Evolutionary conservation across 2,113 vertebrate species (phyloP).

Genomic region (Capreolus pygargus): DNA sequence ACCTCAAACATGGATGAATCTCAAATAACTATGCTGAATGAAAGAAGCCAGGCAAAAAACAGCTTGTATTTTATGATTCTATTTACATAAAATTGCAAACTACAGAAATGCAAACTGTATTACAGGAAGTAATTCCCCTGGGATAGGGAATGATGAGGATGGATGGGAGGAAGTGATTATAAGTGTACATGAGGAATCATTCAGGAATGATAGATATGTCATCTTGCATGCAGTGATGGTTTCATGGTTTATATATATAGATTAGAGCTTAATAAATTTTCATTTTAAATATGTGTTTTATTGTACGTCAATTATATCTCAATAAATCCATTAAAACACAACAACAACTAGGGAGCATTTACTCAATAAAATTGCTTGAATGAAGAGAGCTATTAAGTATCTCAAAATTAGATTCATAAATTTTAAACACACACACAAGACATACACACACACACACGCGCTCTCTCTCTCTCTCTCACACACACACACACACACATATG

Average conservation of each 20-base stretch:
- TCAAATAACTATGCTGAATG: not conserved
- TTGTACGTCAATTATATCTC: not conserved
- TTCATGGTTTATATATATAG: not conserved
- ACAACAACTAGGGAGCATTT: not conserved
- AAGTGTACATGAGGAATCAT: not conserved
- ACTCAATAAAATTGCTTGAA: not conserved
- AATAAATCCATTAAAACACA: not conserved
- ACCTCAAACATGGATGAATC: not conserved
- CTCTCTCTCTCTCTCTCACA: too few species aligned
- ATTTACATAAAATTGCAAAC: not conserved
- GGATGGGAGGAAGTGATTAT: not conserved
- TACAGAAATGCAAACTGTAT: not conserved
- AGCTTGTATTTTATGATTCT: not conserved
- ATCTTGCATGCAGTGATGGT: not conserved
- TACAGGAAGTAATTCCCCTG: not conserved
- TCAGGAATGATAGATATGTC: not conserved
- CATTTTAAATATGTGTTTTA: not conserved
- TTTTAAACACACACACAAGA: not conserved
- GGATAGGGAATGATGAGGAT: not conserved
- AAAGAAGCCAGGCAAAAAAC: not conserved
- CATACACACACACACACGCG: too few species aligned
- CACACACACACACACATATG: not conserved
- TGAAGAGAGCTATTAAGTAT: not conserved
- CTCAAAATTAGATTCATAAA: not conserved
- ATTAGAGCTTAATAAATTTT: not conserved